Conservation (phyloP, 1,140 invertebrate species). For the Sogatella furcifera region DNA sequence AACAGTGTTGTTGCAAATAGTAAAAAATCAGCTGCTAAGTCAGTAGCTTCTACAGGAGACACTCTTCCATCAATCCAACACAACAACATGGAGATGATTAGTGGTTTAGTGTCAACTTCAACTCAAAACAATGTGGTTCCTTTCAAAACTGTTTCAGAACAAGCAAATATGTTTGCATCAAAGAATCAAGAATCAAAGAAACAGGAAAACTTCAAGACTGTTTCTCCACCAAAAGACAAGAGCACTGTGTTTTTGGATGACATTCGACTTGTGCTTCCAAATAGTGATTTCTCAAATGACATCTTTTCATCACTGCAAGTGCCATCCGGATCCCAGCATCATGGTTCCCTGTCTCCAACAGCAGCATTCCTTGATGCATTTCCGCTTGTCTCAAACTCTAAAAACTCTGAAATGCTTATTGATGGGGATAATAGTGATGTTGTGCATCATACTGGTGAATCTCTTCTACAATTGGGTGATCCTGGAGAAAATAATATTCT, state of each 20-base stretch:
- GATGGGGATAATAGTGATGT: slow-evolving; percentile 40
- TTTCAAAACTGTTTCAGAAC: too few relatives aligned
- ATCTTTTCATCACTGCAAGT: slow-evolving; percentile 56
- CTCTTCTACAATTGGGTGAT: slow-evolving; percentile 45
- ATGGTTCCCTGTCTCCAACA: slow-evolving; percentile 60
- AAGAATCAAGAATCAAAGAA: too few relatives aligned
- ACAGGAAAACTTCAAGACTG: slow-evolving; percentile 19
- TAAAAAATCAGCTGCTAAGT: too few relatives aligned
- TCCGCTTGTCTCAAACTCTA: slow-evolving; percentile 50
- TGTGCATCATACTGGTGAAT: slow-evolving; percentile 41
- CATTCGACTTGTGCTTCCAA: slow-evolving; percentile 42
- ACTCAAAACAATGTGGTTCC: too few relatives aligned
- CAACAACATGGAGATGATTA: too few relatives aligned
- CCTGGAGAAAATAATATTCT: too few relatives aligned
- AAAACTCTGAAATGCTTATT: slow-evolving; percentile 43
- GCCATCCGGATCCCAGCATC: slow-evolving; percentile 45
- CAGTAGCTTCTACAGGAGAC: too few relatives aligned
- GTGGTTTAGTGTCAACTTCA: too few relatives aligned
- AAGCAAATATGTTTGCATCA: too few relatives aligned
- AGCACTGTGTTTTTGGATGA: slow-evolving; percentile 36
- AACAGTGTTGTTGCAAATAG: too few relatives aligned
- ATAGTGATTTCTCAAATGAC: slow-evolving; percentile 58
- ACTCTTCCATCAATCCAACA: too few relatives aligned
- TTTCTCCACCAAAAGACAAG: slow-evolving; percentile 19
- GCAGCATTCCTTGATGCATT: slow-evolving; percentile 65